These are phyloP conservation scores for Notolabrus celidotus DNA, from an alignment of 2,797 vertebrate species.

Conservation along the genomic window DNA sequence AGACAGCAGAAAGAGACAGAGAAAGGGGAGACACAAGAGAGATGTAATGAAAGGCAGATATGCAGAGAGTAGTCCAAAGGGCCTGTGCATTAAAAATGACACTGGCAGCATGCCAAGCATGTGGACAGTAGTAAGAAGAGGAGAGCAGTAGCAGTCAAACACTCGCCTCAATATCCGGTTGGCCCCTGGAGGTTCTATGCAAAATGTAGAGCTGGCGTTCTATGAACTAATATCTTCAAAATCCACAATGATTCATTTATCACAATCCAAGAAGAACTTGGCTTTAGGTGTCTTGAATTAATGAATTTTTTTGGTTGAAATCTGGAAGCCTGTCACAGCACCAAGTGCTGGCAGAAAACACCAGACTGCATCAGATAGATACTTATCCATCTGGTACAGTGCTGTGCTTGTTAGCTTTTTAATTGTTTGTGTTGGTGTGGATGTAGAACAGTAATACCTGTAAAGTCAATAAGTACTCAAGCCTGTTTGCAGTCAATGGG, in stretches of 20 bases:
- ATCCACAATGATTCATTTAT: slow-evolving; percentile 77
- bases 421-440: slow-evolving; percentile 41
- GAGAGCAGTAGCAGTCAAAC: slow-evolving; percentile 60
- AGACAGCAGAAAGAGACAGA: slow-evolving; percentile 16
- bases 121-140: slow-evolving; percentile 49
- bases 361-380: slow-evolving; percentile 65
- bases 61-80: slow-evolving; percentile 34
- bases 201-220: slow-evolving; percentile 60
- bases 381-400: slow-evolving; percentile 70
- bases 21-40: slow-evolving; percentile 29
- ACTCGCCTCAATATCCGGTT: slow-evolving; percentile 71
- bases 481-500: slow-evolving; percentile 25
- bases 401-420: slow-evolving; percentile 42
- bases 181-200: slow-evolving; percentile 75
- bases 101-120: slow-evolving; percentile 54
- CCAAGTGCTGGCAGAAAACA: slow-evolving; percentile 68
- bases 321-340: slow-evolving; percentile 66
- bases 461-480: neutral
- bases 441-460: slow-evolving; percentile 1
- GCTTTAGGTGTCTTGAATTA: slow-evolving; percentile 73
- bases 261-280: slow-evolving; percentile 71
- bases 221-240: slow-evolving; percentile 75
- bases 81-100: slow-evolving; percentile 52
- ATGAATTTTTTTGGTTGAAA: slow-evolving; percentile 67
- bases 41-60: slow-evolving; percentile 36